phyloP scores from a whole-genome alignment of 2,888 invertebrate genomes.

The Linnaemya tessellans region DNA sequence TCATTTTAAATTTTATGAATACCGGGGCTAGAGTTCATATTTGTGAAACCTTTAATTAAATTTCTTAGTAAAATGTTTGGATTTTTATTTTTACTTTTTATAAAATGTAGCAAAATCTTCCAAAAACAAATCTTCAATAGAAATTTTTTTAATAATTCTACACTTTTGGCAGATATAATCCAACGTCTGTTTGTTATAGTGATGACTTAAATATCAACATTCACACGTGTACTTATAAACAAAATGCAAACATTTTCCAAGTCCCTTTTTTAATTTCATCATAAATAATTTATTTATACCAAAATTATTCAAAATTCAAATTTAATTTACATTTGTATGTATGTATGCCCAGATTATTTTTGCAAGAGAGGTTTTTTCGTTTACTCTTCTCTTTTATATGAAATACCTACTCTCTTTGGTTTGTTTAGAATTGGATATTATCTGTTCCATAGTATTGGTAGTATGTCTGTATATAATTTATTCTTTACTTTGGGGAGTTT shows the following conservation, averaged over 20 bases:
- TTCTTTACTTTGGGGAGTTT: constrained; percentile 53
- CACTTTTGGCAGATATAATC: no score
- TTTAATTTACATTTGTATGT: neutral
- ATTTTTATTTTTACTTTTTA: no score
- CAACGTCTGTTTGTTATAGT: no score
- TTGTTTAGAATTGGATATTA: neutral
- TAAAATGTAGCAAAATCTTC: no score
- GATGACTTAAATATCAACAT: no score
- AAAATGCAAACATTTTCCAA: neutral
- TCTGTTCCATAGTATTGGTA: constrained; percentile 26
- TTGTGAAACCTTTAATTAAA: no score
- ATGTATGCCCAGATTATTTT: neutral
- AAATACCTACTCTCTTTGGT: constrained; percentile 32
- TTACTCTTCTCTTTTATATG: neutral
- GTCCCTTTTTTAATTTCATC: neutral
- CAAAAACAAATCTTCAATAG: no score
- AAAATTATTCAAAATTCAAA: neutral
- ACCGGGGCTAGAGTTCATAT: no score
- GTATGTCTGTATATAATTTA: constrained; percentile 18
- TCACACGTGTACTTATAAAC: neutral
- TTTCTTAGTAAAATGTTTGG: no score
- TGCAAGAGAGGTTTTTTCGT: neutral
- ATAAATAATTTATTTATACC: neutral
- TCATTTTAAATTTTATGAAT: no score
- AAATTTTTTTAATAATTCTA: no score